These are phyloP conservation scores for Bombus balteatus DNA, from an alignment of 1,140 invertebrate species.

Conservation along the genomic window DNA sequence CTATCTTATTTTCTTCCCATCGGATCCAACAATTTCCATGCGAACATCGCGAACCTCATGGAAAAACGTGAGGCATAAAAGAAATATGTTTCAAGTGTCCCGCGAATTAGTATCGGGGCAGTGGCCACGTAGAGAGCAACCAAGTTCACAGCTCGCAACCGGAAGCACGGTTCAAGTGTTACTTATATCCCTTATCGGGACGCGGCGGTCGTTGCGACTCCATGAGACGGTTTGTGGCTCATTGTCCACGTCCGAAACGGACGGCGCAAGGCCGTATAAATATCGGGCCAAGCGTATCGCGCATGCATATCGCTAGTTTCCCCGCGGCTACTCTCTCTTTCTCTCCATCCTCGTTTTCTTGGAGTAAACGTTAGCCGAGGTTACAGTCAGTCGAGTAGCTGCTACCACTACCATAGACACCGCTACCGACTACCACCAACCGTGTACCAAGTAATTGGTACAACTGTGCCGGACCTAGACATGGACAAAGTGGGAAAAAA, in stretches of 20 bases:
- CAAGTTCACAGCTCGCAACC: constrained; percentile 53
- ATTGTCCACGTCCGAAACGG: constrained; percentile 74
- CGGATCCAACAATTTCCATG: no score
- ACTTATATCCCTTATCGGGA: constrained; percentile 76
- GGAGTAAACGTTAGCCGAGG: background rate
- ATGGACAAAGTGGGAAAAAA: background rate
- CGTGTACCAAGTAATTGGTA: constrained; percentile 7
- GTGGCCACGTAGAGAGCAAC: constrained; percentile 25
- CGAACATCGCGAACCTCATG: background rate
- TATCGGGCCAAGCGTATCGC: constrained; percentile 55
- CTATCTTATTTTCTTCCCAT: background rate
- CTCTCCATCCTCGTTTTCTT: constrained; percentile 44
- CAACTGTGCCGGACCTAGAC: background rate
- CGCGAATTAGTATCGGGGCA: background rate
- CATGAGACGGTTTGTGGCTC: constrained; percentile 69
- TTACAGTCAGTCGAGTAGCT: background rate
- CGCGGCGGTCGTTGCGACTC: constrained; percentile 65
- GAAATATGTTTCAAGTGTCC: background rate
- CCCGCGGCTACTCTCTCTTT: constrained; percentile 32
- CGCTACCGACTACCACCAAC: background rate
- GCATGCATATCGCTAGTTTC: constrained; percentile 67
- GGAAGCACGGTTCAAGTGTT: constrained; percentile 78
- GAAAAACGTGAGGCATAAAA: background rate
- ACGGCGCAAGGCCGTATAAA: constrained; percentile 72
- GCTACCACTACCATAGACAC: background rate